Conservation (phyloP, 2,888 invertebrate genomes). For the Agrilus mali region DNA sequence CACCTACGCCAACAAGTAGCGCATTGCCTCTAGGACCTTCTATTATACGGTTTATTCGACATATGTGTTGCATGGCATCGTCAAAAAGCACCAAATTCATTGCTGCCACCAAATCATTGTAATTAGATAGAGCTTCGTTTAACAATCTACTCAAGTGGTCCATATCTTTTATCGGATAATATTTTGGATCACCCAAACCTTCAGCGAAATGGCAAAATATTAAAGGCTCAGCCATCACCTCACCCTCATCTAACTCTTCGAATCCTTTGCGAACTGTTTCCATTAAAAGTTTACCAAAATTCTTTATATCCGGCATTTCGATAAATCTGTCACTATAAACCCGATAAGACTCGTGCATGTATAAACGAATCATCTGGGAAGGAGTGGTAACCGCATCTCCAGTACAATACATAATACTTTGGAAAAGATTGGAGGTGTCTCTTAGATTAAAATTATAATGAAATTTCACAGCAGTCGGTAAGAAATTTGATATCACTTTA, state of each 20-base stretch:
- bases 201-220: constrained; percentile 88
- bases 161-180: constrained; percentile 68
- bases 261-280: constrained; percentile 72
- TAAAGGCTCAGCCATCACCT: constrained; percentile 61
- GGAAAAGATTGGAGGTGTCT: constrained; percentile 87
- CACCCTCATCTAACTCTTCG: constrained; percentile 59
- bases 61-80: constrained; percentile 88
- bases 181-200: constrained; percentile 85
- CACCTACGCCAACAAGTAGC: constrained; percentile 84
- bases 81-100: constrained; percentile 93
- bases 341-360: constrained; percentile 81
- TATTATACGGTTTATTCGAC: constrained; percentile 84
- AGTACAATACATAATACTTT: constrained; percentile 76
- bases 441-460: constrained; percentile 89
- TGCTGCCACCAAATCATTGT: constrained; percentile 80
- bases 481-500: constrained; percentile 61
- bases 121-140: constrained; percentile 59
- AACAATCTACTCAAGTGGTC: constrained; percentile 56
- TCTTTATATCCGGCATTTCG: constrained; percentile 62
- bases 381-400: constrained; percentile 58
- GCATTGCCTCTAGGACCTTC: constrained; percentile 89
- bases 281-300: constrained; percentile 55
- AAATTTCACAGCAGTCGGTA: constrained; percentile 90
- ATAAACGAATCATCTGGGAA: constrained; percentile 64
- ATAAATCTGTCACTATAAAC: constrained; percentile 88